phyloP scores from a whole-genome alignment of 2,888 invertebrate genomes.

The Callosobruchus maculatus region DNA sequence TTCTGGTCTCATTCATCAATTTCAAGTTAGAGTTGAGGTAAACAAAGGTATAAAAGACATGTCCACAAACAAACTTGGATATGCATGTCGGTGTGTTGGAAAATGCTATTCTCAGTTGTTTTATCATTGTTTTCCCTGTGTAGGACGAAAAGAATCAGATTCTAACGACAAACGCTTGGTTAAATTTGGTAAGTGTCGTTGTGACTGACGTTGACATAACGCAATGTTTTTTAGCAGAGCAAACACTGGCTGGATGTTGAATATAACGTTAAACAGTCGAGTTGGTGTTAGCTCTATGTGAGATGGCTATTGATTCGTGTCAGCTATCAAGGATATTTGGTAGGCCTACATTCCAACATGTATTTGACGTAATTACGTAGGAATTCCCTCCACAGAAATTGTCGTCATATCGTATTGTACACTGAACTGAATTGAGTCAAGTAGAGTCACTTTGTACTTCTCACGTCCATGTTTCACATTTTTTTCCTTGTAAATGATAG shows the following conservation, averaged over 20 bases:
- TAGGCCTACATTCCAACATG: background rate
- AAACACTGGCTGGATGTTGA: slow-evolving; percentile 37
- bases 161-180: slow-evolving; percentile 97
- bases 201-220: slow-evolving; percentile 43
- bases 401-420: background rate
- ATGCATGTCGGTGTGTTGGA: background rate
- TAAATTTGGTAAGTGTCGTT: slow-evolving; percentile 90
- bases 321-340: background rate
- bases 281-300: slow-evolving; percentile 41
- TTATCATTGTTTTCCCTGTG: slow-evolving; percentile 54
- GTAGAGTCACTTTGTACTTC: no score
- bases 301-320: background rate
- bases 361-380: background rate
- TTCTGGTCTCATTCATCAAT: no score
- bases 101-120: slow-evolving; percentile 46
- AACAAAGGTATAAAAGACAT: background rate
- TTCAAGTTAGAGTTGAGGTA: background rate
- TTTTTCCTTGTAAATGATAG: no score
- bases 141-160: slow-evolving; percentile 99
- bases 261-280: slow-evolving; percentile 25
- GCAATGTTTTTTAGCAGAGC: slow-evolving; percentile 45
- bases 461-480: no score
- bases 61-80: background rate
- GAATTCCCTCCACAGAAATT: background rate
- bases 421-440: no score